phyloP scores from a whole-genome alignment of 2,888 invertebrate genomes.

The Tholera decimalis region DNA sequence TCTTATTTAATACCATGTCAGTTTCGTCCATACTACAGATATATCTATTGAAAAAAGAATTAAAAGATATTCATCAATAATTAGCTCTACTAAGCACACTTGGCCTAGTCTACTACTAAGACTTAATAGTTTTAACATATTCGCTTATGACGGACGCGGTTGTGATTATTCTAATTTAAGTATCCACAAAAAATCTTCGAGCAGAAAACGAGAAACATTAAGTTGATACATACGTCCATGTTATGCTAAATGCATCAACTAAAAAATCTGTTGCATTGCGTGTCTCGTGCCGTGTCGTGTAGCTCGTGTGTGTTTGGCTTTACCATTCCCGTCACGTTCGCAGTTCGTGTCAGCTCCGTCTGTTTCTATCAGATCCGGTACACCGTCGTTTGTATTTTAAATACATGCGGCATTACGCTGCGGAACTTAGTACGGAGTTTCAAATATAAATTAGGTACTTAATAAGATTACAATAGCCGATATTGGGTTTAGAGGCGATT shows the following conservation, averaged over 20 bases:
- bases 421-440: conserved; percentile 59
- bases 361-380: conserved; percentile 79
- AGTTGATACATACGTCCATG: background rate
- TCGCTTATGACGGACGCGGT: too few relatives aligned
- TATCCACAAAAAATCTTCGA: too few relatives aligned
- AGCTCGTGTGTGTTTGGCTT: conserved; percentile 41
- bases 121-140: too few relatives aligned
- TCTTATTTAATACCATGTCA: too few relatives aligned
- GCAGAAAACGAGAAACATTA: too few relatives aligned
- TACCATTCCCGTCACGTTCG: conserved; percentile 73
- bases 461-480: conserved; percentile 33
- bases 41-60: too few relatives aligned
- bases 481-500: background rate
- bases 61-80: too few relatives aligned
- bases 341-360: conserved; percentile 72
- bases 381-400: conserved; percentile 70
- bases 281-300: conserved; percentile 12
- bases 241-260: conserved; percentile 10
- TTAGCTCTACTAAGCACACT: too few relatives aligned
- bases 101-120: too few relatives aligned
- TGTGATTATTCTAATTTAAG: too few relatives aligned
- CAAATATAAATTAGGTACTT: conserved; percentile 56
- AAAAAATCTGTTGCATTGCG: conserved; percentile 14
- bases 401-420: conserved; percentile 62
- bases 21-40: too few relatives aligned